phyloP scores from a whole-genome alignment of 2,888 invertebrate genomes.

The Sarcophaga variegata region DNA sequence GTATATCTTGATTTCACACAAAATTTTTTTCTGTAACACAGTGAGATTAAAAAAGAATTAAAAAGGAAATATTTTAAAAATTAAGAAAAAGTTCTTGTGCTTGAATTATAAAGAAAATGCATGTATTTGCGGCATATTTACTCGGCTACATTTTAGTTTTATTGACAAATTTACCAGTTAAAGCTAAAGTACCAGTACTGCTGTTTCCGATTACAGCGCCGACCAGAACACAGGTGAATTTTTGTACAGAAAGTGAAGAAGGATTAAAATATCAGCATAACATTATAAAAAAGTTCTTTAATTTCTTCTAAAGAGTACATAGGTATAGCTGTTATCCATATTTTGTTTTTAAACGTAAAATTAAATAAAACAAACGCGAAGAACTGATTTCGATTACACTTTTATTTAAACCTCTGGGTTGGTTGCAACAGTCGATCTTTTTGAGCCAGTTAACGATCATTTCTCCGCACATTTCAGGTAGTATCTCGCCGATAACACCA shows the following conservation, averaged over 20 bases:
- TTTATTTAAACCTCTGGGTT: background rate
- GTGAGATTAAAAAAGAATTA: constrained; percentile 12
- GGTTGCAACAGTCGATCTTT: too few species aligned
- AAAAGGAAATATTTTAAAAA: constrained; percentile 9
- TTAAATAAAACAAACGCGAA: background rate
- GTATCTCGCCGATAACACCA: too few species aligned
- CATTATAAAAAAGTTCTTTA: background rate
- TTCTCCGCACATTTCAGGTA: too few species aligned
- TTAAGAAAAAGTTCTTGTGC: background rate
- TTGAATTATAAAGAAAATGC: background rate
- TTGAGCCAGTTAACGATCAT: too few species aligned
- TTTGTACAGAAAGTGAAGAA: background rate
- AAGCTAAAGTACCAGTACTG: constrained; percentile 69
- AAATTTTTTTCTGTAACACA: background rate
- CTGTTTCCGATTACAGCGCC: constrained; percentile 79
- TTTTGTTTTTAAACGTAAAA: too few species aligned
- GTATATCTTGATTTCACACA: constrained; percentile 26
- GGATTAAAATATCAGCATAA: background rate
- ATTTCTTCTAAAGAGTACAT: background rate
- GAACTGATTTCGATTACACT: background rate
- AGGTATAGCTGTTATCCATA: too few species aligned
- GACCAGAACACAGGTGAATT: constrained; percentile 78
- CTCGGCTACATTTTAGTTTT: constrained; percentile 3
- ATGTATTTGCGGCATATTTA: constrained; percentile 6
- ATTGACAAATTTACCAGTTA: constrained; percentile 28